Percentiles rank a stretch among this genome's conserved stretches.
phyloP scores from a whole-genome alignment of 2,797 vertebrate species.

The Cyprinella venusta region DNA sequence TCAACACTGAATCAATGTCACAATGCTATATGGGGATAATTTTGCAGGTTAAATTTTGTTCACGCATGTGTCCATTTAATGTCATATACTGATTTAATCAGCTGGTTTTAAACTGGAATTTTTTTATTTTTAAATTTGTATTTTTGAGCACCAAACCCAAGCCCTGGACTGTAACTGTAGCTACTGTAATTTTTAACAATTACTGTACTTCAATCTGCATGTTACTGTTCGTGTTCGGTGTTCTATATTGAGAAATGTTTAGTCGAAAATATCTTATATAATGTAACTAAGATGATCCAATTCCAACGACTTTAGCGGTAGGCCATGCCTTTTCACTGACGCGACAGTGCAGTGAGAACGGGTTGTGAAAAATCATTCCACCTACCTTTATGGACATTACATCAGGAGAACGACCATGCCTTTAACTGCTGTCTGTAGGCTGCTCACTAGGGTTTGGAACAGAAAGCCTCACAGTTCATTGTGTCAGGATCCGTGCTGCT shows the following conservation, averaged over 20 bases:
- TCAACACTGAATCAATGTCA: too few species aligned
- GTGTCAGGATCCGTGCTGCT: slow-evolving; percentile 14
- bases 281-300: background rate
- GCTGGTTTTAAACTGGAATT: background rate
- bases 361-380: background rate
- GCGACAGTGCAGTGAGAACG: too few species aligned
- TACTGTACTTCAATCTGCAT: background rate
- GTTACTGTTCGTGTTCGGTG: background rate
- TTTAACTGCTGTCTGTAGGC: background rate
- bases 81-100: background rate
- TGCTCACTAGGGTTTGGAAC: background rate
- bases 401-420: background rate
- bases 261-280: background rate
- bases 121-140: background rate
- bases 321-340: too few species aligned
- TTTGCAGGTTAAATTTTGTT: background rate
- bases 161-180: background rate
- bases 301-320: background rate
- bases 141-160: background rate
- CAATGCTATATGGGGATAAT: background rate
- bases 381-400: background rate
- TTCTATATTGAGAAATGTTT: background rate
- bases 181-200: background rate
- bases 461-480: background rate
- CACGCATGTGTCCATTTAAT: background rate